A percentile compares a stretch with the other conserved stretches of the same genome.
Evolutionary conservation across 2,797 vertebrate genomes (phyloP).

Genomic region (Melanotaenia pygmaea): DNA sequence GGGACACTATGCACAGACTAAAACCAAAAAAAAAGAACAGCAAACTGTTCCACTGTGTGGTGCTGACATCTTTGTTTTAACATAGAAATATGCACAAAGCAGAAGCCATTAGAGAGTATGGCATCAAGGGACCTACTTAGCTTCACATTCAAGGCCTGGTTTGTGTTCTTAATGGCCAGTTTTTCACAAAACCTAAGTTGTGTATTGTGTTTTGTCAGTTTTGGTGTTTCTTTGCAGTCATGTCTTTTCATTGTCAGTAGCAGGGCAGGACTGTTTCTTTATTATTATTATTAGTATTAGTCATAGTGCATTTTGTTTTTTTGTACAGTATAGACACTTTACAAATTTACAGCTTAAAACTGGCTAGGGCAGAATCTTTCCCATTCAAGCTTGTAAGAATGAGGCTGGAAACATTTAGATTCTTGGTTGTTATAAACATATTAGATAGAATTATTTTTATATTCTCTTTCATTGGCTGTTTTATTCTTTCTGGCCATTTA

Average conservation of each 20-base stretch:
- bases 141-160: constrained; percentile 39
- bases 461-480: constrained; percentile 26
- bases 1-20: constrained; percentile 5
- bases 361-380: neutral
- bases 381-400: neutral
- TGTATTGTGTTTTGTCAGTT: constrained; percentile 33
- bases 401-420: neutral
- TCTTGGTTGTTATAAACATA: neutral
- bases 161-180: constrained; percentile 56
- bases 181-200: constrained; percentile 27
- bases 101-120: constrained; percentile 51
- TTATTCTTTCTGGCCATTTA: constrained; percentile 38
- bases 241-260: constrained; percentile 1
- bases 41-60: constrained; percentile 54
- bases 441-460: neutral
- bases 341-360: neutral
- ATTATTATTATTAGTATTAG: neutral
- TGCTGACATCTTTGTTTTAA: constrained; percentile 72
- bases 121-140: constrained; percentile 43
- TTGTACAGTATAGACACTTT: neutral
- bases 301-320: neutral
- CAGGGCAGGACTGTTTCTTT: neutral
- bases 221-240: constrained; percentile 13
- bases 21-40: constrained; percentile 39
- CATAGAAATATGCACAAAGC: constrained; percentile 62